A percentile compares a stretch with the other conserved stretches of the same genome.
phyloP scores from a whole-genome alignment of 1,140 invertebrate genomes.

The Hestina assimilis region DNA sequence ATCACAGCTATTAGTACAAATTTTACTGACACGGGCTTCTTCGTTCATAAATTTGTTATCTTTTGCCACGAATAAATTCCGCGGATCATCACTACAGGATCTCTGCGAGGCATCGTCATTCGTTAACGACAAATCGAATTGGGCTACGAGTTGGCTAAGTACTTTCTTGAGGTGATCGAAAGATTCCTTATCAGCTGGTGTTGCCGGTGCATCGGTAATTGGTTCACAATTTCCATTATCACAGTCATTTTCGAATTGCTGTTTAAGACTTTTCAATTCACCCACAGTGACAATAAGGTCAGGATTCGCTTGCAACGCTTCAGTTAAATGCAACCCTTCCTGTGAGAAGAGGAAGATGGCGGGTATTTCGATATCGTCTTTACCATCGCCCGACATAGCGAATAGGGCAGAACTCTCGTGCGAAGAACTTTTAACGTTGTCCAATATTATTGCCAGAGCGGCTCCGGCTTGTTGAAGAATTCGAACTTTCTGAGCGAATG shows the following conservation, averaged over 20 bases:
- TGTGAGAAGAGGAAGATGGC: constrained; percentile 93
- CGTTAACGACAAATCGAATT: constrained; percentile 59
- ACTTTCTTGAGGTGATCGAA: constrained; percentile 65
- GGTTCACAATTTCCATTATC: constrained; percentile 46
- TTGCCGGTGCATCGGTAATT: constrained; percentile 21
- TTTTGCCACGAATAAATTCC: constrained; percentile 20
- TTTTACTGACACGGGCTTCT: constrained; percentile 1
- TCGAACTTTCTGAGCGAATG: constrained; percentile 97
- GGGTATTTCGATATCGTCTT: constrained; percentile 92
- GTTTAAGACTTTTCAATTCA: constrained; percentile 64
- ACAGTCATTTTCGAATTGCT: constrained; percentile 39
- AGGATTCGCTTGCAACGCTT: constrained; percentile 77
- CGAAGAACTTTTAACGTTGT: constrained; percentile 88
- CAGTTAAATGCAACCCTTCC: constrained; percentile 84
- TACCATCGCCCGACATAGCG: constrained; percentile 97
- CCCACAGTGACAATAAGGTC: constrained; percentile 77
- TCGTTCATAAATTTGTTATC: constrained; percentile 29
- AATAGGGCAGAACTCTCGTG: constrained; percentile 89
- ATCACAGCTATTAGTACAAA: constrained; percentile 2
- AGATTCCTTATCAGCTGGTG: constrained; percentile 44
- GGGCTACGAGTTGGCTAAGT: constrained; percentile 54
- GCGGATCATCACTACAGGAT: constrained; percentile 23
- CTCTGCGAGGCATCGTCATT: constrained; percentile 37
- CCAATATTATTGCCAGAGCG: constrained; percentile 91
- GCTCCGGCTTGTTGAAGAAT: constrained; percentile 91